phyloP scores from a whole-genome alignment of 2,888 invertebrate genomes.

The Zelleria hepariella region DNA sequence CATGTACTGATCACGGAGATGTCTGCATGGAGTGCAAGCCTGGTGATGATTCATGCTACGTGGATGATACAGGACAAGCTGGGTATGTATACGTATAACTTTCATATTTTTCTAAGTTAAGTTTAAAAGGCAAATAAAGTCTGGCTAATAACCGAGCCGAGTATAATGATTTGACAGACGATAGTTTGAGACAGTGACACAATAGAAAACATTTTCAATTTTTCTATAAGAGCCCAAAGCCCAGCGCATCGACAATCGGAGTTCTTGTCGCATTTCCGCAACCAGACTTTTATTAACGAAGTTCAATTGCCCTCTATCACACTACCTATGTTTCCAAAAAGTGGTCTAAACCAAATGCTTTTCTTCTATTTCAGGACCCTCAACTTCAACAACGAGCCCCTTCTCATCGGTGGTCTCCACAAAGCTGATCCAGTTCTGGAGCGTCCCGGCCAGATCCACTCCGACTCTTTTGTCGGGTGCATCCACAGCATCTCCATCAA shows the following conservation, averaged over 20 bases:
- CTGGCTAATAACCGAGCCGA: no score
- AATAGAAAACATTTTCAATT: no score
- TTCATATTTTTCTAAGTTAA: slow-evolving; percentile 60
- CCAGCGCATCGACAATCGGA: no score
- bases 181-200: no score
- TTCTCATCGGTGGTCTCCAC: slow-evolving; percentile 87
- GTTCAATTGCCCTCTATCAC: no score
- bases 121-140: no score
- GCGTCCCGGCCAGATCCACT: slow-evolving; percentile 89
- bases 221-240: no score
- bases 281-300: no score
- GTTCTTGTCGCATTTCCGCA: no score
- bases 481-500: slow-evolving; percentile 92
- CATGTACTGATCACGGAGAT: slow-evolving; percentile 89
- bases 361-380: slow-evolving; percentile 77
- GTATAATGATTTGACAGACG: no score
- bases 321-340: no score
- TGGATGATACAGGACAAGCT: slow-evolving; percentile 88
- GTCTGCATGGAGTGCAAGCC: slow-evolving; percentile 88
- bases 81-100: slow-evolving; percentile 75
- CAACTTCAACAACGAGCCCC: slow-evolving; percentile 90
- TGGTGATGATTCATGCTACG: slow-evolving; percentile 85
- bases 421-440: slow-evolving; percentile 90
- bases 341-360: background rate
- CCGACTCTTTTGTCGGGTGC: slow-evolving; percentile 95